A percentile compares a stretch with the other conserved stretches of the same genome.
Evolutionary conservation across 1,140 invertebrate species (phyloP).

Genomic region (Drosophila tsacasi): DNA sequence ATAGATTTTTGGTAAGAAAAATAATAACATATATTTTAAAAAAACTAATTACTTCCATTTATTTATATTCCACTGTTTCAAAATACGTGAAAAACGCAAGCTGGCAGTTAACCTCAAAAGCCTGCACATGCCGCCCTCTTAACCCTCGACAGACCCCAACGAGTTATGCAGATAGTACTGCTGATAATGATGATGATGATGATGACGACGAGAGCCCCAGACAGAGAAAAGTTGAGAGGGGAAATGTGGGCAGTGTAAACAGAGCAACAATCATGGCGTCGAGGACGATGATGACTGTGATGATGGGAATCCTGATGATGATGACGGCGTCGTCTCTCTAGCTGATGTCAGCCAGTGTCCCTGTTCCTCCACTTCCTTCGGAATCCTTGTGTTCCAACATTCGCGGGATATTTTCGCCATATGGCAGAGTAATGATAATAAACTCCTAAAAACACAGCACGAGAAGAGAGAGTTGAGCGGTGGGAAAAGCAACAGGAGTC

Average conservation of each 20-base stretch:
- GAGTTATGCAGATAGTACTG: slow-evolving; percentile 69
- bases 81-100: slow-evolving; percentile 74
- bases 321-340: slow-evolving; percentile 25
- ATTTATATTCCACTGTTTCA: slow-evolving; percentile 31
- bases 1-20: not conserved
- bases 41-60: not conserved
- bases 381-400: slow-evolving; percentile 18
- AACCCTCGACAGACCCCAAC: slow-evolving; percentile 26
- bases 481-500: slow-evolving; percentile 2
- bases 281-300: slow-evolving; percentile 13
- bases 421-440: slow-evolving; percentile 84
- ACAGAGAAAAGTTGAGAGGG: slow-evolving; percentile 31
- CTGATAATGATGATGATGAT: slow-evolving; percentile 51
- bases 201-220: slow-evolving; percentile 37
- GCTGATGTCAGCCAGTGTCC: slow-evolving; percentile 65
- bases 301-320: slow-evolving; percentile 15
- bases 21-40: not conserved
- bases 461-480: not conserved
- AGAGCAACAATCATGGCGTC: slow-evolving; percentile 72
- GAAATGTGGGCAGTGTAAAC: slow-evolving; percentile 32
- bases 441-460: slow-evolving; percentile 79
- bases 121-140: slow-evolving; percentile 20
- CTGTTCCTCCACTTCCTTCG: not conserved
- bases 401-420: slow-evolving; percentile 79
- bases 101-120: slow-evolving; percentile 68